Base-by-base conservation (phyloP, 2,888 invertebrate species). In the Candidula unifasciata region DNA sequence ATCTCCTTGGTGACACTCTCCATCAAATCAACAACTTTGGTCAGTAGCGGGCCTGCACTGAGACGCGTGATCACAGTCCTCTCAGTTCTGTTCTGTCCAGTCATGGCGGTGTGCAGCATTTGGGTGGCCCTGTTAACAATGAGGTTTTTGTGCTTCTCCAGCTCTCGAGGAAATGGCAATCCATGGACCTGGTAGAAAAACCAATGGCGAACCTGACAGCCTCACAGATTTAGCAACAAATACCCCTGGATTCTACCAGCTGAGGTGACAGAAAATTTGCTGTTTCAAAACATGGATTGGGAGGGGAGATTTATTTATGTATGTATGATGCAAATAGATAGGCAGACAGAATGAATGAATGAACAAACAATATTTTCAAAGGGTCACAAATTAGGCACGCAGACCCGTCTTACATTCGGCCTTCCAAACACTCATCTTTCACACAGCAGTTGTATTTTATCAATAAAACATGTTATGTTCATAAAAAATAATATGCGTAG, bases 91-190 rank as follows among this genome's bases (percentile, higher is more conserved):
- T 87, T 88, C 66, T 88, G 89, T 54, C 91, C 92, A 87, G 88
- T 89, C 84, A 89, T 87, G 6, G 90, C 88, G 82, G 88, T 89
- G 60, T 88, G 88, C 74, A 91, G 86, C 71, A 90, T 77, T 68
- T 85, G 87, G 33, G 86, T 87, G 21, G 91, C 92, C 74, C 90
- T 90, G 3, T 83, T 64, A 13, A 90, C 89, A 52, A 92, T 91
- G 69, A 87, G 86, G 10, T 85, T 81, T 77, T 86, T 71, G 30
- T 87, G 81, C 0, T 88, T 86, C 16, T 76, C 33, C 8, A 91
- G 44, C 0, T 82, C 80, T 3, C 87, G 71, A 0, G 92, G 92
- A 13, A 90, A 64, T 2, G 69, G 81, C 18, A 90, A 87, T 16
- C 92, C 92, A 87, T 92, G 92, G 0, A 90, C 87, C 91, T 85